phyloP scores from a whole-genome alignment of 2,888 invertebrate genomes.

The Chymomyza fuscimana region DNA sequence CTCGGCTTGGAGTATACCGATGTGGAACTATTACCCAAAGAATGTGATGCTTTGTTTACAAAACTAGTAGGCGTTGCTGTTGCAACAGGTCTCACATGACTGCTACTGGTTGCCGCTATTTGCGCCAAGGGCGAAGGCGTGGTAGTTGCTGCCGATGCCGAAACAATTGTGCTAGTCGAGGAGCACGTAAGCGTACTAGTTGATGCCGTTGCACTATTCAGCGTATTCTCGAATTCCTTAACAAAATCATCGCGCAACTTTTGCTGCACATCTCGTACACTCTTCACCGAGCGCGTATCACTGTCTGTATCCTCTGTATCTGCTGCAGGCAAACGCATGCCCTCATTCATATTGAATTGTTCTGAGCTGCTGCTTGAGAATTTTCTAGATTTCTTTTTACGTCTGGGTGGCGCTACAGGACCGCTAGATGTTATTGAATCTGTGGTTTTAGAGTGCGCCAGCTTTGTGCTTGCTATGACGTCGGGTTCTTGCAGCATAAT shows the following conservation, averaged over 20 bases:
- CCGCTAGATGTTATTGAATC: constrained; percentile 79
- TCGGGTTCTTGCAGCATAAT: constrained; percentile 86
- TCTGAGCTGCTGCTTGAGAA: constrained; percentile 78
- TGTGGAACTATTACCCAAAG: constrained; percentile 79
- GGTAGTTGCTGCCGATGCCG: constrained; percentile 60
- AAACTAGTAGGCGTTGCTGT: constrained; percentile 71
- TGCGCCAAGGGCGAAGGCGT: constrained; percentile 64
- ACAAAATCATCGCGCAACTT: constrained; percentile 77
- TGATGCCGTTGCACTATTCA: constrained; percentile 78
- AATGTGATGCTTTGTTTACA: constrained; percentile 78
- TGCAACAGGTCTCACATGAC: constrained; percentile 69
- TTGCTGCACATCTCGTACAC: constrained; percentile 77
- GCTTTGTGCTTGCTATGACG: constrained; percentile 94
- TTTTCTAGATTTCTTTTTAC: constrained; percentile 84
- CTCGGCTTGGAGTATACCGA: constrained; percentile 79
- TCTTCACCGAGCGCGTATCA: constrained; percentile 76
- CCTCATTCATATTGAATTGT: constrained; percentile 77
- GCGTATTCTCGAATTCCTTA: constrained; percentile 89
- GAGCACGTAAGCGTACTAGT: constrained; percentile 58
- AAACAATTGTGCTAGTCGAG: constrained; percentile 74
- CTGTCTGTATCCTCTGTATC: constrained; percentile 77
- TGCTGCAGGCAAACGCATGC: constrained; percentile 70
- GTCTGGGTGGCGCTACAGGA: constrained; percentile 89
- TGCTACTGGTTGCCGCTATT: constrained; percentile 66
- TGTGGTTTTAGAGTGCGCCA: constrained; percentile 80